Evolutionary conservation across 2,113 vertebrate species (phyloP).

Genomic region (Notechis scutatus): DNA sequence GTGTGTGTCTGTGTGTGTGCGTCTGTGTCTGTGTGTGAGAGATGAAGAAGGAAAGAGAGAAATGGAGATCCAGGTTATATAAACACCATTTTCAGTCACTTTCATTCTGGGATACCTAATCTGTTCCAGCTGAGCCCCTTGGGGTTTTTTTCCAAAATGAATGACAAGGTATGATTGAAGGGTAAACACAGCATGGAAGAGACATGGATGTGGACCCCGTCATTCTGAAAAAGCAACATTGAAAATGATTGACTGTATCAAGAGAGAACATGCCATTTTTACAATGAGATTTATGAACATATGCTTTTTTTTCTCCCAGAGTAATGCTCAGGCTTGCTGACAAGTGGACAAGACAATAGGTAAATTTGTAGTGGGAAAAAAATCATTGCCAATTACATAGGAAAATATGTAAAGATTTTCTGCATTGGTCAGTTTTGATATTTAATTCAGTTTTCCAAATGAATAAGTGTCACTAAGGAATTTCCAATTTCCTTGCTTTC

Average conservation of each 20-base stretch:
- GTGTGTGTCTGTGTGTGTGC: not conserved
- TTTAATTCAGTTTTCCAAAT: not conserved
- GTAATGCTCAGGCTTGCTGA: not conserved
- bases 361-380: not conserved
- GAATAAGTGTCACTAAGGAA: not conserved
- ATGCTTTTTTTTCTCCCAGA: not conserved
- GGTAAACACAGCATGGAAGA: not conserved
- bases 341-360: conserved; percentile 3
- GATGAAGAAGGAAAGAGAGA: not conserved
- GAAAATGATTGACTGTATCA: conserved; percentile 14
- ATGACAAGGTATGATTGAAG: conserved; percentile 5
- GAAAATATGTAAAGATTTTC: not conserved
- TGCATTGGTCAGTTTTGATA: not conserved
- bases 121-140: not conserved
- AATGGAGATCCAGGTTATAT: not conserved
- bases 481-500: not conserved
- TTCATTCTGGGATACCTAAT: not conserved
- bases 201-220: not conserved
- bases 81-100: not conserved
- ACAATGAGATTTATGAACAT: conserved; percentile 7
- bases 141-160: not conserved
- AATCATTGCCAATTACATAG: not conserved
- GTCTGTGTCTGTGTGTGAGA: not conserved
- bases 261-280: not conserved
- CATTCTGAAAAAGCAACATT: conserved; percentile 1